A percentile compares a stretch with the other conserved stretches of the same genome.
Conservation (phyloP, 2,113 vertebrate species). For the Thomomys bottae region DNA sequence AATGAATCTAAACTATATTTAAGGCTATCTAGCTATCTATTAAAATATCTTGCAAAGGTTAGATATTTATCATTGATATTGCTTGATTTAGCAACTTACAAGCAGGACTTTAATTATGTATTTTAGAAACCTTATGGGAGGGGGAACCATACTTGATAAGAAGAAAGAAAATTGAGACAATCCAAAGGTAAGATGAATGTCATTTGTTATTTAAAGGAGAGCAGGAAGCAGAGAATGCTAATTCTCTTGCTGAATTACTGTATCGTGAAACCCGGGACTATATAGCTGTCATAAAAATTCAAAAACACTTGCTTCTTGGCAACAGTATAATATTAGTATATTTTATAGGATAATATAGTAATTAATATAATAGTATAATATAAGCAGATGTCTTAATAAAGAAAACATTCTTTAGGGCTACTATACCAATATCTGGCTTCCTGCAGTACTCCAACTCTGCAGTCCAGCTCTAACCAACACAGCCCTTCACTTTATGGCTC, state of each 20-base stretch:
- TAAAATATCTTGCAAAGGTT: conserved; percentile 37
- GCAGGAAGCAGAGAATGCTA: neutral
- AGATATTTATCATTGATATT: neutral
- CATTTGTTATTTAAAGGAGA: neutral
- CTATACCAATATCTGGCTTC: neutral
- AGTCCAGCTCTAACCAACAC: neutral
- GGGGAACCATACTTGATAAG: conserved; percentile 42
- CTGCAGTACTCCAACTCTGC: neutral
- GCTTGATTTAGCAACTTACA: conserved; percentile 19
- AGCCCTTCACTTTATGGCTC: neutral
- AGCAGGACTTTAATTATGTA: conserved; percentile 27
- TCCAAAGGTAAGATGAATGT: neutral
- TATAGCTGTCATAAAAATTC: rapidly evolving
- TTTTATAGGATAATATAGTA: too few relatives aligned
- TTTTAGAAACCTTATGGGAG: conserved; percentile 45
- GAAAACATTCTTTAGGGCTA: neutral
- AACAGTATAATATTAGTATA: neutral
- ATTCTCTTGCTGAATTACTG: neutral
- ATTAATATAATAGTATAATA: neutral
- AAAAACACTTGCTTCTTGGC: neutral
- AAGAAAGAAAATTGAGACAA: conserved; percentile 41
- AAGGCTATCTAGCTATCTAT: neutral
- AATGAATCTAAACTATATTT: neutral
- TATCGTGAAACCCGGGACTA: neutral
- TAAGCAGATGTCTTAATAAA: neutral